Base-by-base conservation (phyloP, 1,140 invertebrate genomes). In the Rhopalosiphum maidis region DNA sequence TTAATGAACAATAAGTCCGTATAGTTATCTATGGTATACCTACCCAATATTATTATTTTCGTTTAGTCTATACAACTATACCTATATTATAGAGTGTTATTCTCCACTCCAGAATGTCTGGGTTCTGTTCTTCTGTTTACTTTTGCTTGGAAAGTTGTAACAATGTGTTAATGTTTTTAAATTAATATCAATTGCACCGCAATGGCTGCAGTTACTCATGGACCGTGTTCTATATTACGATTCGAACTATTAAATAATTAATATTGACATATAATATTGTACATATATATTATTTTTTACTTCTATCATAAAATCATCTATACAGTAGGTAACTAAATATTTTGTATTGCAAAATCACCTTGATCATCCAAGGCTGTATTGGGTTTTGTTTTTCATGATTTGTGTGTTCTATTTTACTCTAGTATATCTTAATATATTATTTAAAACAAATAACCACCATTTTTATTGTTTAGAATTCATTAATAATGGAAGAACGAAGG, bases 401-500 rank as follows among this genome's bases (percentile, higher is more conserved):
- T 91, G 11, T 82, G 51, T 91, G n/a, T 82, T 37, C 23, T 48
- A 35, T 90, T 55, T 41, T 48, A 68, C 11, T 68, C 1, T 51
- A 88, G 18, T 30, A 5, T 22, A 86, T 86, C 8, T 87, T 54
- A 37, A 11, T 23, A 51, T 43, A 11, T 90, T 68, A 9, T n/a
- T 90, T 41, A 35, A 54, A 35, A n/a, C 15, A n/a, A 77, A 35
- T 77, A 37, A 55, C 4, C 2, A 60, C 7, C 30, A 23, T 89
- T 89, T 8, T 37, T 90, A 18, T 43, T 90, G 35, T 91, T 41
- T 54, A 91, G 54, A 48, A 55, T 88, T 77, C 22, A 91, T 30
- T 18, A 90, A 95, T 94, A 94, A 98, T 98, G 97, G 97, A 98
- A 95, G 97, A 98, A 94, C 96, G 97, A 94, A 96, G 97, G 95